Evolutionary conservation across 2,888 invertebrate genomes (phyloP).

Genomic region (Stomorhina lunata): DNA sequence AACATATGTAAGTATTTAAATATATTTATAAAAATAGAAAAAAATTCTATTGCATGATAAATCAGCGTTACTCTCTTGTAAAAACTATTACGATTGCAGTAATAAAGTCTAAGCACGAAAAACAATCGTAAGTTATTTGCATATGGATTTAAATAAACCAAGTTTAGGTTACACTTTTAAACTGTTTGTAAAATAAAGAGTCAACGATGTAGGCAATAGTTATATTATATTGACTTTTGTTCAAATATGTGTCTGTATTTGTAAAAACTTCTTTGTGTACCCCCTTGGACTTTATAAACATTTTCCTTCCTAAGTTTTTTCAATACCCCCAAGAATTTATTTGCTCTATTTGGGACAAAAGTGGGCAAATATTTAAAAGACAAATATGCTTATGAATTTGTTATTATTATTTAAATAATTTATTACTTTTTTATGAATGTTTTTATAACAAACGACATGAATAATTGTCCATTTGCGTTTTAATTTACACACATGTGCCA

Average conservation of each 20-base stretch:
- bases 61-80: neutral
- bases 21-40: neutral
- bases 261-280: too few species aligned
- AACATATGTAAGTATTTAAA: neutral
- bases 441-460: neutral
- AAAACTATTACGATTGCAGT: neutral
- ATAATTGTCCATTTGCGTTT: constrained; percentile 3
- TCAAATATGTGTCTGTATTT: too few species aligned
- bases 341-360: neutral
- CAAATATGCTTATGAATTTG: neutral
- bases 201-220: too few species aligned
- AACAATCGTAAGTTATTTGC: neutral
- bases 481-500: neutral
- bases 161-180: too few species aligned
- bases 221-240: too few species aligned
- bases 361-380: neutral
- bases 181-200: too few species aligned
- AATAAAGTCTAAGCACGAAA: neutral
- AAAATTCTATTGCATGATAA: neutral
- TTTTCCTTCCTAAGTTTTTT: neutral
- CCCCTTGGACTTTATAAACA: neutral
- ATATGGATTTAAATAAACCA: too few species aligned
- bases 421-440: neutral
- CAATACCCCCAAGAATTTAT: neutral
- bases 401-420: neutral